Evolutionary conservation across 2,888 invertebrate species (phyloP), one percentile per base, ranked within the genome.

Genomic region (Sinopyrophorus schimmeli): DNA sequence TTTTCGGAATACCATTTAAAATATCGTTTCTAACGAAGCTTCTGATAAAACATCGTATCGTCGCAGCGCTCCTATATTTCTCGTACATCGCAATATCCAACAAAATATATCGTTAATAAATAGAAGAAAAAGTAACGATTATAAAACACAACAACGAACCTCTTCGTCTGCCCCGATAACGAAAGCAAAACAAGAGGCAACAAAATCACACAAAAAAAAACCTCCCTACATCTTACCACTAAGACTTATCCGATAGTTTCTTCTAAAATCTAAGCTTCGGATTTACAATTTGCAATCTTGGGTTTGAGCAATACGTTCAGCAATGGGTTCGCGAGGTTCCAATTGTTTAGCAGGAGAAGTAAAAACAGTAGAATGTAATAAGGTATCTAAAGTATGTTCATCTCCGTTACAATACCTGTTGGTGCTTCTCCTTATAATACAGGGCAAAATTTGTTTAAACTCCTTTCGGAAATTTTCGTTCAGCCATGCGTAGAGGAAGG

Each of bases 401-500:
- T 68, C 64, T 9, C 62, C 62, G 41, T 62, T 66, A 50, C 66
- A 64, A 48, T 65, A 66, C 38, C 66, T 55, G 42, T 63, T 59
- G 14, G 61, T 54, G 14, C 50, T 57, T 27, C 57, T 57, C 27
- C 65, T 57, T 21, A 64, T 55, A 27, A 83, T 81, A 62, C 83
- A 83, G 4, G 83, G 83, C 58, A 84, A 75, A 46, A 89, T 80
- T 70, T 86, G 84, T 67, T 88, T 91, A 71, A 95, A 94, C 71
- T 95, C 93, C 70, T 94, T 93, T 34, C 93, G 83, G 67, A 96
- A 96, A 71, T 90, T 91, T 62, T 95, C 95, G 74, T 97, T 98
- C 77, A 97, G 85, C 94, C 95, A 97, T 12, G 95, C 95, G 72
- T 97, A 97, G 27, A 97, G 82, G 68, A 97, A 92, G 0, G 95